These are phyloP conservation scores for Acanthis flammea DNA, from an alignment of 2,797 vertebrate species.

Conservation along the genomic window DNA sequence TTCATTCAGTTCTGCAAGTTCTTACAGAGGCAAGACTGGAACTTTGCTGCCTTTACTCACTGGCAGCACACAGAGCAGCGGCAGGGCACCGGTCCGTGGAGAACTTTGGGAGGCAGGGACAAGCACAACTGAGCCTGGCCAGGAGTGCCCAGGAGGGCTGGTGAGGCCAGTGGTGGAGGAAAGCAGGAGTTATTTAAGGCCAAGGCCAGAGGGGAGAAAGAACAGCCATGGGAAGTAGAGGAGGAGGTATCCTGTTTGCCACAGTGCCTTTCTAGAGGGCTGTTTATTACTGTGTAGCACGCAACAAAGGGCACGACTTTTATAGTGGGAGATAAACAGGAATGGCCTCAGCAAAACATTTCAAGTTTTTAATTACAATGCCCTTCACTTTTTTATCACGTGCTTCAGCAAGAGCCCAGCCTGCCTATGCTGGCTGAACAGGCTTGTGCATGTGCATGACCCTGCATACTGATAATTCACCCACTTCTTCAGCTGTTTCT, in stretches of 20 bases:
- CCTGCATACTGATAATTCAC: not conserved
- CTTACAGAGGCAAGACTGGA: not conserved
- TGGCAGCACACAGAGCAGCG: not conserved
- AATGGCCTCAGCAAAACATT: not conserved
- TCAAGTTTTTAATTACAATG: not conserved
- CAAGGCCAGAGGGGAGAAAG: not conserved
- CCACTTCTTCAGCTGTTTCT: not conserved
- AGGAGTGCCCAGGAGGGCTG: not conserved
- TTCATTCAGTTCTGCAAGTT: not conserved
- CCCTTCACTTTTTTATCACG: not conserved
- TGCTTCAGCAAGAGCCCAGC: not conserved
- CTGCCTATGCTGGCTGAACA: not conserved
- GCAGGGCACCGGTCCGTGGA: not conserved
- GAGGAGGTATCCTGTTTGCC: not conserved
- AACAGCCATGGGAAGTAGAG: not conserved
- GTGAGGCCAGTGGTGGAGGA: not conserved
- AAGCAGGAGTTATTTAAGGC: not conserved
- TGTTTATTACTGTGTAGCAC: not conserved
- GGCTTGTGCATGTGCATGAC: not conserved
- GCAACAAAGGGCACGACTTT: not conserved
- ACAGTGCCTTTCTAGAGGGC: not conserved
- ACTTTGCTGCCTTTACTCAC: rapidly evolving
- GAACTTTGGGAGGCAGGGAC: not conserved
- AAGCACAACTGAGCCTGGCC: not conserved
- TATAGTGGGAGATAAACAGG: not conserved